Percentiles rank a stretch among this genome's conserved stretches.
Conservation (phyloP, 2,113 vertebrate genomes). For the Protobothrops mucrosquamatus region DNA sequence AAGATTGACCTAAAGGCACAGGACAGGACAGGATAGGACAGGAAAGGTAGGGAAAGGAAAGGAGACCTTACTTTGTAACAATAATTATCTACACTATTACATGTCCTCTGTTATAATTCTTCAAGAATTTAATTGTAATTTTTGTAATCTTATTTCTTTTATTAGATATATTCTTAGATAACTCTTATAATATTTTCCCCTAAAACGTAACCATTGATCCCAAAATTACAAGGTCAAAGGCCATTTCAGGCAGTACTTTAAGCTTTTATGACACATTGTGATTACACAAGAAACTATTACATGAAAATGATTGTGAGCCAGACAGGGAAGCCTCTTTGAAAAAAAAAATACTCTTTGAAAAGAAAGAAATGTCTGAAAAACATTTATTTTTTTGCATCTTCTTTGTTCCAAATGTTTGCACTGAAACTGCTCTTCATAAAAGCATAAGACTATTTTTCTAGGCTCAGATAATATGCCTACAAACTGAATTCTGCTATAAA, state of each 20-base stretch:
- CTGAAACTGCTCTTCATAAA: conserved; percentile 26
- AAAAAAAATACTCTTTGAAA: conserved; percentile 48
- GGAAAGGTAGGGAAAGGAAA: background rate
- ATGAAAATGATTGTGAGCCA: conserved; percentile 56
- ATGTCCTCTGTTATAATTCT: background rate
- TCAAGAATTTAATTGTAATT: background rate
- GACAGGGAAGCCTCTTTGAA: conserved; percentile 58
- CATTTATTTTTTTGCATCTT: conserved; percentile 57
- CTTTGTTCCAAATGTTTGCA: conserved; percentile 48
- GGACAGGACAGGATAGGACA: too few species aligned
- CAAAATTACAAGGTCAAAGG: conserved; percentile 57
- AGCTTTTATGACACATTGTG: conserved; percentile 43
- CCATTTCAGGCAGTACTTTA: conserved; percentile 24
- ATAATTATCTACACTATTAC: background rate
- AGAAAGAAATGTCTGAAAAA: conserved; percentile 47
- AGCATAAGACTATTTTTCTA: conserved; percentile 47
- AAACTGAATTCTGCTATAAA: conserved; percentile 30
- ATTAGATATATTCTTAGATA: background rate
- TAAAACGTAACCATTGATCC: conserved; percentile 28
- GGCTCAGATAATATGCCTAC: conserved; percentile 38
- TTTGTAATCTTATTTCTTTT: background rate
- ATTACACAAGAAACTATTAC: conserved; percentile 41
- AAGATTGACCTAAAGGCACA: background rate
- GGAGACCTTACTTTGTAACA: background rate
- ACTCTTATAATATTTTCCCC: conserved; percentile 17